A percentile compares a stretch with the other conserved stretches of the same genome.
These are phyloP conservation scores for Gorilla gorilla DNA, from an alignment of 2,113 vertebrate genomes.

Conservation along the genomic window DNA sequence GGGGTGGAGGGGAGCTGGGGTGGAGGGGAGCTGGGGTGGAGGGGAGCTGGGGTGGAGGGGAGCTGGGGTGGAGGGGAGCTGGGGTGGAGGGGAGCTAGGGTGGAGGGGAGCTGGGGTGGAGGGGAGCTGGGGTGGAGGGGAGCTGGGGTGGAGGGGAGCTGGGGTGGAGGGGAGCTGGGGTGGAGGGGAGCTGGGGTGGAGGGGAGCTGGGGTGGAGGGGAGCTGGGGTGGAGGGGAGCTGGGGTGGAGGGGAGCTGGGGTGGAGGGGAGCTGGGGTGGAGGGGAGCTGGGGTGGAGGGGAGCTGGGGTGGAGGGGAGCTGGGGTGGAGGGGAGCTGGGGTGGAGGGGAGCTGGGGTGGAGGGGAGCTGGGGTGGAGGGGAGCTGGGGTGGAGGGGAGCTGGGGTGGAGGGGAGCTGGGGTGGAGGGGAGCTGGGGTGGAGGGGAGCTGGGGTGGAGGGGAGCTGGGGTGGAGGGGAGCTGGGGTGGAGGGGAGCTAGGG, in stretches of 20 bases:
- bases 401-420: background rate
- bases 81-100: background rate
- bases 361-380: background rate
- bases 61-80: no score
- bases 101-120: background rate
- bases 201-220: background rate
- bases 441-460: background rate
- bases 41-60: background rate
- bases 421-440: background rate
- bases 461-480: background rate
- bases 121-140: background rate
- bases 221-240: background rate
- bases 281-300: background rate
- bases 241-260: background rate
- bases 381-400: no score
- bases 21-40: background rate
- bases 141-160: background rate
- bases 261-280: background rate
- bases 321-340: background rate
- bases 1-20: background rate
- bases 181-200: background rate
- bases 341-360: background rate
- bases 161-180: background rate
- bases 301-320: background rate
- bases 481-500: background rate